phyloP scores from a whole-genome alignment of 1,140 invertebrate species.

The Adelges cooleyi region DNA sequence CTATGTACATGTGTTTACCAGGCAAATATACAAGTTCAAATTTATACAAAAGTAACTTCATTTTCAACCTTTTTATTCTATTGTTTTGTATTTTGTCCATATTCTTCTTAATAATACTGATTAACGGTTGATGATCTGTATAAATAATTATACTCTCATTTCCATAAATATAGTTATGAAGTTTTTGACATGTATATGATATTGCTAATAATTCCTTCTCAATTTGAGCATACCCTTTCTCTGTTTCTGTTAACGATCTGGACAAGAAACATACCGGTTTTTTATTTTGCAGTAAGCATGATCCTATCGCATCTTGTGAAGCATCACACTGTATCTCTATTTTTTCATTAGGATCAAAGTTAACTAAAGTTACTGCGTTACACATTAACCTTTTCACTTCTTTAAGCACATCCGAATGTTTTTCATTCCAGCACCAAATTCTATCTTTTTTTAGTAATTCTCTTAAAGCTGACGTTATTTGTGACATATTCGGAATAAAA shows the following conservation, averaged over 20 bases:
- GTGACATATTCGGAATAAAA: conserved; percentile 39
- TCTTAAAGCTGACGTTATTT: conserved; percentile 33
- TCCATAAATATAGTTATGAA: conserved; percentile 32
- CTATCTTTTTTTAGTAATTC: conserved; percentile 30
- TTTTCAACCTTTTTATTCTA: conserved; percentile 38
- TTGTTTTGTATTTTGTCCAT: conserved; percentile 26
- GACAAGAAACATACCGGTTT: conserved; percentile 36
- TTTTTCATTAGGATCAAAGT: conserved; percentile 34
- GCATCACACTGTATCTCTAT: conserved; percentile 36
- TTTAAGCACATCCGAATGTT: not conserved
- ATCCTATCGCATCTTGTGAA: too few species aligned
- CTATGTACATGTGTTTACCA: conserved; percentile 8
- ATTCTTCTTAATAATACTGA: not conserved
- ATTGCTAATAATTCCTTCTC: conserved; percentile 35
- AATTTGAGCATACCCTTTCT: conserved; percentile 32
- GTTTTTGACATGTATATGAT: conserved; percentile 34
- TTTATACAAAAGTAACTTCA: conserved; percentile 35
- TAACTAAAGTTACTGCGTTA: not conserved
- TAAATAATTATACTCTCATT: not conserved
- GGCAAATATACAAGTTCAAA: conserved; percentile 31
- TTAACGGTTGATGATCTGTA: not conserved
- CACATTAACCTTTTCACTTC: conserved; percentile 6
- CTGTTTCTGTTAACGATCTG: conserved; percentile 35
- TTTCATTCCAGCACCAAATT: too few species aligned
- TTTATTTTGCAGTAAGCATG: conserved; percentile 36